Conservation (phyloP, 2,888 invertebrate species). For the Ischnus inquisitorius region DNA sequence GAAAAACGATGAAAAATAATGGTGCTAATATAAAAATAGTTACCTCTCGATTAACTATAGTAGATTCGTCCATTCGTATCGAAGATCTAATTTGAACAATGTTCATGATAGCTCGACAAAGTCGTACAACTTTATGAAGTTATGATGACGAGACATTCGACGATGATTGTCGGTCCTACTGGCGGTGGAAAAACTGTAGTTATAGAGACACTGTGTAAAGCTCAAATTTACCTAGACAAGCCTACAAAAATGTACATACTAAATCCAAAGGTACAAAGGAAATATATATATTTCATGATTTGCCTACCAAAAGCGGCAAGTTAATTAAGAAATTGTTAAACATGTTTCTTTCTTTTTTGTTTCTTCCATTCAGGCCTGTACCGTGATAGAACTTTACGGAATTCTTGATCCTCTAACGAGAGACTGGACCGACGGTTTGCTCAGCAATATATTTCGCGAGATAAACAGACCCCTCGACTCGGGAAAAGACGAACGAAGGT, state of each 20-base stretch:
- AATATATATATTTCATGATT: background rate
- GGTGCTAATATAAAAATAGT: constrained; percentile 12
- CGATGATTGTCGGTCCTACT: constrained; percentile 97
- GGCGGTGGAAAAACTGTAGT: constrained; percentile 97
- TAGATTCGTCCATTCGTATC: background rate
- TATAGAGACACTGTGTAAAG: constrained; percentile 90
- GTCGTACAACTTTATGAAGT: constrained; percentile 97
- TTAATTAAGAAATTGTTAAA: background rate
- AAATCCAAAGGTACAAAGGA: constrained; percentile 93
- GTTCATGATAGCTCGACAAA: constrained; percentile 90
- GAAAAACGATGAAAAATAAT: constrained; percentile 1
- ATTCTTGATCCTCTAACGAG: constrained; percentile 93
- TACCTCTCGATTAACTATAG: background rate
- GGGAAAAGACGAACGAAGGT: constrained; percentile 90
- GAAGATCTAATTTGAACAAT: background rate
- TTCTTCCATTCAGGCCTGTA: constrained; percentile 89
- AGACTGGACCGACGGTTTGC: constrained; percentile 97
- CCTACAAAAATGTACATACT: constrained; percentile 93
- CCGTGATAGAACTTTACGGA: constrained; percentile 96
- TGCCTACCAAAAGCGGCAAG: background rate
- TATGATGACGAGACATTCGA: constrained; percentile 97
- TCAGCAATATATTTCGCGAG: constrained; percentile 96
- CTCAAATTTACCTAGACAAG: constrained; percentile 91
- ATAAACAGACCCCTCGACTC: constrained; percentile 91
- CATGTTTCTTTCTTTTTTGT: background rate